Evolutionary conservation across 2,113 vertebrate genomes (phyloP).

Genomic region (Kobus ellipsiprymnus): DNA sequence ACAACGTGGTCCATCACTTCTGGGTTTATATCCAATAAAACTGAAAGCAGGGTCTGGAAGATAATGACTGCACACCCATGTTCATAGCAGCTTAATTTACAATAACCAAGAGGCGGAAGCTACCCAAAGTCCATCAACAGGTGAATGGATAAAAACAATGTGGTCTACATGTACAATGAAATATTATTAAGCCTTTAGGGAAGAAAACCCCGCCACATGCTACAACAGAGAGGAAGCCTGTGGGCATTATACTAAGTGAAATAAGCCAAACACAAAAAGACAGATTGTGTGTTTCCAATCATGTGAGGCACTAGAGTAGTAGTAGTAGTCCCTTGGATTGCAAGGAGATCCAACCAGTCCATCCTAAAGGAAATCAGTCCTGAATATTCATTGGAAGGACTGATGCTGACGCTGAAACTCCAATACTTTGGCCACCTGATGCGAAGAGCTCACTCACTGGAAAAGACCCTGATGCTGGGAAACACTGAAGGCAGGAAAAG

Average conservation of each 20-base stretch:
- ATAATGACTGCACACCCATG: not conserved
- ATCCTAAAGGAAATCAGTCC: not conserved
- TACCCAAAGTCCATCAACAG: not conserved
- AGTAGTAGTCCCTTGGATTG: not conserved
- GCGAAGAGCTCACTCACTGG: not conserved
- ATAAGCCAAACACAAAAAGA: not conserved
- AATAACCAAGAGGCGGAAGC: not conserved
- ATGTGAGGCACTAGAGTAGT: not conserved
- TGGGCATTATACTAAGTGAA: not conserved
- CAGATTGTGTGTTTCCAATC: not conserved
- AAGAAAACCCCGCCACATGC: not conserved
- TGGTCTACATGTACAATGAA: no score
- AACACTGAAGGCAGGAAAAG: not conserved
- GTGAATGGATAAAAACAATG: not conserved
- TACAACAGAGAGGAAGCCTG: not conserved
- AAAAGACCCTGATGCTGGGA: not conserved
- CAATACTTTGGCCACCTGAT: not conserved
- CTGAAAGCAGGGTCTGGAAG: not conserved
- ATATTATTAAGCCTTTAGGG: not conserved
- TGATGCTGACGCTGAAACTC: not conserved
- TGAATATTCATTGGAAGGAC: not conserved
- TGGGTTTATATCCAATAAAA: not conserved
- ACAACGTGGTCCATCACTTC: accelerated
- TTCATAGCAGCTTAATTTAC: not conserved
- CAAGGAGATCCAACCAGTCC: not conserved